Base-by-base conservation (phyloP, 2,797 vertebrate species). In the Platyrinchus mystaceus region DNA sequence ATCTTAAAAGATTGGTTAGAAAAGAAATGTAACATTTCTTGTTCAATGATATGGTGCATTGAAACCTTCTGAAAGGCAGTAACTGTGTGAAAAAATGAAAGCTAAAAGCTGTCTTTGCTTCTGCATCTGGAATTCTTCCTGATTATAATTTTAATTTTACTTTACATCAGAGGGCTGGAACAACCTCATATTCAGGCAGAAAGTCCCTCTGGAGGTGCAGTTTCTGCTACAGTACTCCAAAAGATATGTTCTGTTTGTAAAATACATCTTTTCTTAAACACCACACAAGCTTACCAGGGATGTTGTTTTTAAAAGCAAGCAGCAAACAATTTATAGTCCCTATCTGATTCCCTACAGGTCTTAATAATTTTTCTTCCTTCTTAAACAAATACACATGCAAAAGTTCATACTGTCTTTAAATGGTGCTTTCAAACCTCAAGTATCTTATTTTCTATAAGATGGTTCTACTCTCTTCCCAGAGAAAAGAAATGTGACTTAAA, bases 71-170 rank as follows among this genome's bases (percentile, higher is more conserved):
- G 49, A 84, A 87, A 87, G n/a, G 32, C 44, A 56, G n/a, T 30
- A 94, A 63, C 12, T 24, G 9, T 52, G 30, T 68, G 44, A 22
- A 46, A 89, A 89, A 85, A 59, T 44, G 47, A 53, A 39, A 80
- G 21, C 37, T 66, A 43, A 2, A 17, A 36, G 52, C 47, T 70
- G 19, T 36, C 14, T 62, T 73, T 94, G 7, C 36, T 67, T 70
- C 46, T 67, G 26, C 44, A 49, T 62, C 41, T 92, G 41, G 63
- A 56, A 17, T 17, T 82, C 34, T 63, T 95, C 86, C 69, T 66
- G 39, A 78, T 18, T 49, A 18, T 73, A 93, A 87, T 92, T 95
- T 69, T 80, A 74, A 68, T 85, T 95, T 84, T 82, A 90, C 36
- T 89, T 92, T 76, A 70, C 43, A 76, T 47, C 36, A 87, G 74